phyloP scores from a whole-genome alignment of 92 coral and sea anemone genomes.

The Epizoanthus fatuus region DNA sequence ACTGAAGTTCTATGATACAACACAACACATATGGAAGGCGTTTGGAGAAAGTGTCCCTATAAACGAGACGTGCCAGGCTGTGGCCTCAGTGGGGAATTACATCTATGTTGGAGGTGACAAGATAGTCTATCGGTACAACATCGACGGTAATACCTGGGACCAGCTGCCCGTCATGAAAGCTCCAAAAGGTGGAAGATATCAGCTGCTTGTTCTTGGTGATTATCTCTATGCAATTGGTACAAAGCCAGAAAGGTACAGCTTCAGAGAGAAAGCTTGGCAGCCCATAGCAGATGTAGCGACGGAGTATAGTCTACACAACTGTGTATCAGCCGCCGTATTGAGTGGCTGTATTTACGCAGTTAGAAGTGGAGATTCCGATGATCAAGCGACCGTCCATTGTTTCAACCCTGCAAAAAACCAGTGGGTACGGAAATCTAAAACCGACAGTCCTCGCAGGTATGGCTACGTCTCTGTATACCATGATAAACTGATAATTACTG shows the following conservation, averaged over 20 bases:
- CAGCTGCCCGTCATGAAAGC: neutral
- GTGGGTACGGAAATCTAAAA: neutral
- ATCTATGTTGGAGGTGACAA: neutral
- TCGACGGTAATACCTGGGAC: slow-evolving; percentile 8
- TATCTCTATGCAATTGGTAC: neutral
- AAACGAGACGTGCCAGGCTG: neutral
- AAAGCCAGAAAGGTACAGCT: slow-evolving; percentile 15
- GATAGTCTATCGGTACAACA: neutral
- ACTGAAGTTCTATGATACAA: slow-evolving; percentile 4
- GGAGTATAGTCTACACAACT: too few relatives aligned
- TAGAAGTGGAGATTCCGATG: neutral
- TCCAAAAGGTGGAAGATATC: neutral
- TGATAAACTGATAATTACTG: neutral
- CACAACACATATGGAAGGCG: neutral
- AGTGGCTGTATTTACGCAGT: neutral
- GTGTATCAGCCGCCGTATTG: neutral
- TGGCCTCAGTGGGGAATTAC: neutral
- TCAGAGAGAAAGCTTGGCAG: slow-evolving; percentile 1
- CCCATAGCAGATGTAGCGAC: neutral
- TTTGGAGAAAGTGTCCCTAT: neutral
- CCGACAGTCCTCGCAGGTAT: neutral
- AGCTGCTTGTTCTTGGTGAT: neutral
- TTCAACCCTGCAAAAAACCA: neutral
- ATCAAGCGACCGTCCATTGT: neutral
- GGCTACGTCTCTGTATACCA: neutral